phyloP scores from a whole-genome alignment of 2,888 invertebrate species.

The Leptinotarsa juncta region DNA sequence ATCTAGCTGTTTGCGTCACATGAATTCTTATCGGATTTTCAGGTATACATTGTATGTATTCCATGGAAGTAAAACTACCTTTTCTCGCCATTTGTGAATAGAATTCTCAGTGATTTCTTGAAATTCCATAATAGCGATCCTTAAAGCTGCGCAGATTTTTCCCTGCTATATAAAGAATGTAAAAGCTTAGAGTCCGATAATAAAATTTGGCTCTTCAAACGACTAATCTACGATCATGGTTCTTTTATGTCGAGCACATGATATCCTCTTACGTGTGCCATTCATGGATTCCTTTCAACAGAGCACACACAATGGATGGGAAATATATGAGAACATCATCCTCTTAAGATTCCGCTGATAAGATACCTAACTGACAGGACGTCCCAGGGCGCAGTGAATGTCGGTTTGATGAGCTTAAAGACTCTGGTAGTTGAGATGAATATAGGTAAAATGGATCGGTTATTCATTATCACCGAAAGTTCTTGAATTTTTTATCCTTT shows the following conservation, averaged over 20 bases:
- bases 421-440: not conserved
- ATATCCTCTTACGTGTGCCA: constrained; percentile 39
- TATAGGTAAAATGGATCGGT: not conserved
- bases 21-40: too few relatives aligned
- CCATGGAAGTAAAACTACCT: too few relatives aligned
- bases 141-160: constrained; percentile 18
- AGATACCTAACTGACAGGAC: constrained; percentile 35
- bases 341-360: constrained; percentile 38
- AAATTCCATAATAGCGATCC: not conserved
- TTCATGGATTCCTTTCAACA: constrained; percentile 33
- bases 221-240: constrained; percentile 37
- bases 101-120: not conserved
- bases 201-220: constrained; percentile 36
- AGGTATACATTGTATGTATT: too few relatives aligned
- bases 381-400: constrained; percentile 7
- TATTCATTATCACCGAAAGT: not conserved
- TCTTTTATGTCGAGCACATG: constrained; percentile 37
- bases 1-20: too few relatives aligned
- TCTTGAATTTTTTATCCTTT: not conserved
- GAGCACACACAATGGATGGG: constrained; percentile 33
- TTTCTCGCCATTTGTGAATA: too few relatives aligned
- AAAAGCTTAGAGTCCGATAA: constrained; percentile 23
- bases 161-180: constrained; percentile 1
- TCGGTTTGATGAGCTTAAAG: constrained; percentile 10
- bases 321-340: constrained; percentile 40